Evolutionary conservation across 1,140 invertebrate genomes (phyloP).

Genomic region (Plectrocnemia conspersa): DNA sequence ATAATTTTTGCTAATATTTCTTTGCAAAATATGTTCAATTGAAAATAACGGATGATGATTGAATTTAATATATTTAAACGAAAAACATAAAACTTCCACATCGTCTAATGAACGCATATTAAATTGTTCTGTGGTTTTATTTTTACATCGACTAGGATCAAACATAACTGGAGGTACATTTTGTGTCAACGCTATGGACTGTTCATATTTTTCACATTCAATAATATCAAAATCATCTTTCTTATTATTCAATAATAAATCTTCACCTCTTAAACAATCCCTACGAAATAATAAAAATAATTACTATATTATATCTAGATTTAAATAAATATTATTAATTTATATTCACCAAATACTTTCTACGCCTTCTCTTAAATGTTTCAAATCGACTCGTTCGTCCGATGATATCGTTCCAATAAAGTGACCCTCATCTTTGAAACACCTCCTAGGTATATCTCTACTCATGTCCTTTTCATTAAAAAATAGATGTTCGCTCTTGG

Average conservation of each 20-base stretch:
- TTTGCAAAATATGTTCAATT: conserved; percentile 28
- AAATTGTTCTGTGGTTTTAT: neutral
- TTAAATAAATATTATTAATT: conserved; percentile 3
- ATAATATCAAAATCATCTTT: neutral
- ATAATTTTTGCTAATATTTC: conserved; percentile 17
- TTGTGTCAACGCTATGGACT: neutral
- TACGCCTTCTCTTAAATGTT: neutral
- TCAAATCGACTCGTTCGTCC: neutral
- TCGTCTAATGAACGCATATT: too few species aligned
- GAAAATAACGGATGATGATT: conserved; percentile 33
- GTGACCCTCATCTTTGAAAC: conserved; percentile 8
- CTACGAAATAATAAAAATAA: conserved; percentile 3
- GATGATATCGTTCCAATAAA: neutral
- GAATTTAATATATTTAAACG: conserved; percentile 22
- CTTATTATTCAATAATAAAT: neutral
- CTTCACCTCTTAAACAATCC: neutral
- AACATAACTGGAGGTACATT: neutral
- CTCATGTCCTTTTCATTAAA: neutral
- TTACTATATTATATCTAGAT: neutral
- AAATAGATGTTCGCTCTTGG: neutral
- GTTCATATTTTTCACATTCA: neutral
- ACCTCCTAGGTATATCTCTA: neutral
- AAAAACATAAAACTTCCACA: too few species aligned
- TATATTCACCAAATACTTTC: conserved; percentile 5
- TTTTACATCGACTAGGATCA: neutral